These are phyloP conservation scores for Macrotrachela quadricornifera DNA, from an alignment of 1,140 invertebrate species.

Conservation along the genomic window DNA sequence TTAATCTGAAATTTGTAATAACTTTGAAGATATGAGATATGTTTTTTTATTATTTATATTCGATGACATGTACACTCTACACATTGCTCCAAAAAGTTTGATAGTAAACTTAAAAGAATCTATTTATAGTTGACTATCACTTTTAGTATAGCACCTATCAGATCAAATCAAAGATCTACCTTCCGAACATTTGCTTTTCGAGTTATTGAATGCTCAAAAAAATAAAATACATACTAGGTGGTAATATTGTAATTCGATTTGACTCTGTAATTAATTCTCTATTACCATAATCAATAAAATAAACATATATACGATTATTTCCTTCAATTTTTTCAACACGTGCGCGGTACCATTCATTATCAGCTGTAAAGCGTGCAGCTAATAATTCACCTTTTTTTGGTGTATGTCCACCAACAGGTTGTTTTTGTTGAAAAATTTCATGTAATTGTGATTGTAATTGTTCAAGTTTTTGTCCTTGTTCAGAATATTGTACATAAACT, in stretches of 20 bases:
- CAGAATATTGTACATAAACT: constrained; percentile 70
- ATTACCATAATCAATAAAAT: constrained; percentile 93
- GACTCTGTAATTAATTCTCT: constrained; percentile 9
- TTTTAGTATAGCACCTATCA: too few relatives aligned
- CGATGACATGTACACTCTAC: too few relatives aligned
- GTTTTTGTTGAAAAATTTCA: constrained; percentile 58
- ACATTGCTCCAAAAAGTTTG: too few relatives aligned
- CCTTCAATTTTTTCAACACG: constrained; percentile 64
- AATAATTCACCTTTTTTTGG: constrained; percentile 64
- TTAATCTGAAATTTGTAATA: too few relatives aligned
- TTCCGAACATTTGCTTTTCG: too few relatives aligned
- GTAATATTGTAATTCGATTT: constrained; percentile 47
- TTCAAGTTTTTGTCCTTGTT: constrained; percentile 59
- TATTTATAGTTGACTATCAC: too few relatives aligned
- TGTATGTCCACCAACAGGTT: constrained; percentile 41
- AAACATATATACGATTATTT: constrained; percentile 39
- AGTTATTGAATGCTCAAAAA: too few relatives aligned
- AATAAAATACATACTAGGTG: constrained; percentile 35
- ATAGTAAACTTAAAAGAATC: too few relatives aligned
- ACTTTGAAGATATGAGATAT: too few relatives aligned
- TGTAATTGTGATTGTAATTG: constrained; percentile 56
- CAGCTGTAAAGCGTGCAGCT: constrained; percentile 58
- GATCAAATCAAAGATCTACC: too few relatives aligned
- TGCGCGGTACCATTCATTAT: constrained; percentile 21
- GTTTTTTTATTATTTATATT: too few relatives aligned